A percentile compares a stretch with the other conserved stretches of the same genome.
These are phyloP conservation scores for Drosophila austrosaltans DNA, from an alignment of 2,888 invertebrate genomes.

Conservation along the genomic window DNA sequence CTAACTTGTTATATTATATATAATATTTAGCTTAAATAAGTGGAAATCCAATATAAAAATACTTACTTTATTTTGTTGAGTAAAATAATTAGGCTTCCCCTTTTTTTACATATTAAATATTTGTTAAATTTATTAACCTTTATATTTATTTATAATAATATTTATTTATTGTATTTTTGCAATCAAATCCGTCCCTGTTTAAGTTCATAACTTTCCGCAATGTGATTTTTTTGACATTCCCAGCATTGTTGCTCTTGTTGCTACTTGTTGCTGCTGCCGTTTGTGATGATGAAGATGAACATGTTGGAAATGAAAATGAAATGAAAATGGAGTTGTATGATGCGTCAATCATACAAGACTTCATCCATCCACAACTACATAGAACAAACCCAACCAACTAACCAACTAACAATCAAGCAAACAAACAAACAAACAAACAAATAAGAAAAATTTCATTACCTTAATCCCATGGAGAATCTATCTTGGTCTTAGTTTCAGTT, in stretches of 20 bases:
- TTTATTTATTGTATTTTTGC: no score
- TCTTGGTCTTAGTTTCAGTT: not conserved
- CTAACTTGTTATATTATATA: no score
- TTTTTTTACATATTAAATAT: no score
- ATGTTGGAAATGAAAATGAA: constrained; percentile 15
- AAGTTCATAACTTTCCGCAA: constrained; percentile 66
- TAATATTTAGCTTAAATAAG: no score
- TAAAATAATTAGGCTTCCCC: no score
- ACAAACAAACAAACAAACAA: constrained; percentile 4
- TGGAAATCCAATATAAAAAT: no score
- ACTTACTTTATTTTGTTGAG: no score
- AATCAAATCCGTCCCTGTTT: constrained; percentile 12
- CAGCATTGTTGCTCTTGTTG: constrained; percentile 61
- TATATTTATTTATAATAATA: no score
- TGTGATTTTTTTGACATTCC: constrained; percentile 71
- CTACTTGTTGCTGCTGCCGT: constrained; percentile 1
- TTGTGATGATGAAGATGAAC: constrained; percentile 6
- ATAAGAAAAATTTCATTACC: constrained; percentile 8
- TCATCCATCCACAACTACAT: constrained; percentile 14
- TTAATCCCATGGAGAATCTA: constrained; percentile 11
- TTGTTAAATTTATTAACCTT: no score
- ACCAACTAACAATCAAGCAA: constrained; percentile 27
- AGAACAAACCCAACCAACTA: constrained; percentile 37
- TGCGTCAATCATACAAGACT: constrained; percentile 52
- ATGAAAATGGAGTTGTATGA: constrained; percentile 20